Base-by-base conservation (phyloP, 2,797 vertebrate genomes). In the Emydoidea blandingii region DNA sequence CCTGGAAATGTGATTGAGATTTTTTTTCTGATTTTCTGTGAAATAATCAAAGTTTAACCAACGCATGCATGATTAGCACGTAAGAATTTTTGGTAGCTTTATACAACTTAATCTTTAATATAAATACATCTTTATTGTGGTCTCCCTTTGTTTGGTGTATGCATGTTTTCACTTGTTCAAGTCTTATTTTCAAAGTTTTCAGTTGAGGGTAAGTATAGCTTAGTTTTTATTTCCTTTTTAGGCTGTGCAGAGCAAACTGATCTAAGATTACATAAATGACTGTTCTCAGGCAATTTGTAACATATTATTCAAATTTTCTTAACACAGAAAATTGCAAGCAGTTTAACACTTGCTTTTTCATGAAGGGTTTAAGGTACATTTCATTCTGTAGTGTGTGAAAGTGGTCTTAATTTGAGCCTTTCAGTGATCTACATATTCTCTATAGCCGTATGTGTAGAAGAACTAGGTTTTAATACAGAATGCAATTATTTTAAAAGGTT, bases 141-240 rank as follows among this genome's bases (percentile, higher is more conserved):
- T 94, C 86, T 87, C 83, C 88, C 85, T 93, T 90, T 47, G 54
- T 91, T 89, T 85, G 56, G 88, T 88, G 52, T 83, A 18, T 72
- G n/a, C 94, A 57, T 91, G 88, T 96, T 95, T 93, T 94, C 81
- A 96, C 89, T 62, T 91, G 57, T 93, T 95, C 84, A 80, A 92
- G 93, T 91, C 89, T 96, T 95, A 80, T 95, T 96, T 96, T 92
- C 85, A 85, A 97, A 92, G 94, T 90, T 89, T 87, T 93, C 95
- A 50, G 84, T 94, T 91, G 91, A 95, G 95, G 93, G 95, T 97
- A 96, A 97, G 97, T 94, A 95, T 83, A 91, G 96, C 90, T 79
- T 87, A 97, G 92, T 89, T 95, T 79, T 54, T 12, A 18, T 78
- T 54, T 80, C 85, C 54, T 65, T 56, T 79, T 19, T 86, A 94